Evolutionary conservation across 2,113 vertebrate species (phyloP).

Genomic region (Ammodytes marinus): DNA sequence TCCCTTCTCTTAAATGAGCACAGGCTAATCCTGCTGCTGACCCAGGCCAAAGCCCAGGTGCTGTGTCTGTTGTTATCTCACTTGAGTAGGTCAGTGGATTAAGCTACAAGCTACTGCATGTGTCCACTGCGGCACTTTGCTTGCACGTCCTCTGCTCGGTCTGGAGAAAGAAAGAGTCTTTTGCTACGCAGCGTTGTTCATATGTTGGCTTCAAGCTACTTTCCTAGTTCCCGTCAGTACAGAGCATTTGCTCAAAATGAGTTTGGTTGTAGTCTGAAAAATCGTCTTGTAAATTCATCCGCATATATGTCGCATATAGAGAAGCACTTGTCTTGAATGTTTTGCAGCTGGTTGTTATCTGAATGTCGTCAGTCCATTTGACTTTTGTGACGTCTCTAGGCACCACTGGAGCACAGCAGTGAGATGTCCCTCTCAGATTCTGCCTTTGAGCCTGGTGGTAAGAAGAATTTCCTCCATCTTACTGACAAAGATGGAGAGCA

Average conservation of each 20-base stretch:
- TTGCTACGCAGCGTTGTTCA: slow-evolving; percentile 25
- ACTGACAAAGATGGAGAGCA: slow-evolving; percentile 97
- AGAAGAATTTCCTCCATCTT: slow-evolving; percentile 96
- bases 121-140: slow-evolving; percentile 71
- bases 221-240: slow-evolving; percentile 14
- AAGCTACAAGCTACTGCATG: slow-evolving; percentile 72
- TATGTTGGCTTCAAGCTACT: slow-evolving; percentile 49
- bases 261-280: slow-evolving; percentile 32
- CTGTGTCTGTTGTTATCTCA: slow-evolving; percentile 80
- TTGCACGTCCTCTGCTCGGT: slow-evolving; percentile 45
- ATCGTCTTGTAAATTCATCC: slow-evolving; percentile 47
- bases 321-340: not conserved
- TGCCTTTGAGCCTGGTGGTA: slow-evolving; percentile 95
- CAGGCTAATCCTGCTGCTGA: slow-evolving; percentile 83
- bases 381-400: slow-evolving; percentile 71
- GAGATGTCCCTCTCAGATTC: slow-evolving; percentile 92
- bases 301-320: not conserved
- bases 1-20: slow-evolving; percentile 73
- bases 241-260: slow-evolving; percentile 50
- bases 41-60: slow-evolving; percentile 78
- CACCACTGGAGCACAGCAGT: slow-evolving; percentile 90
- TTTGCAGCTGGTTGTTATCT: not conserved
- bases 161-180: slow-evolving; percentile 37
- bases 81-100: slow-evolving; percentile 85
- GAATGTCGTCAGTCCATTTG: not conserved